These are phyloP conservation scores for Sebastolobus alascanus DNA, from an alignment of 2,797 vertebrate species.

Conservation along the genomic window DNA sequence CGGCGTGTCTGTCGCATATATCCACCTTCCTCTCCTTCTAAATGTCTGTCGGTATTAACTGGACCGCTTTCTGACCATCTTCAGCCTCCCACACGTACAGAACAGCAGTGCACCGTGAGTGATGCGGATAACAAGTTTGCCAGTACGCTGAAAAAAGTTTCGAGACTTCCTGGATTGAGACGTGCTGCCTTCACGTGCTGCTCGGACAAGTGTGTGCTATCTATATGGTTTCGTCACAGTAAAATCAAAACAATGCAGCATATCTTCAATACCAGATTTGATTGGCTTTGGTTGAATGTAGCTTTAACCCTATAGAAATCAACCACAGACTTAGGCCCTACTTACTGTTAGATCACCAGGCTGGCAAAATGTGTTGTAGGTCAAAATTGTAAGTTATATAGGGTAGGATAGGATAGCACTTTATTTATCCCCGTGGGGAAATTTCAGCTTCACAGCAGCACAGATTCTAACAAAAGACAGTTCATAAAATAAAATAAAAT, in stretches of 20 bases:
- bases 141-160: conserved; percentile 75
- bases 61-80: conserved; percentile 41
- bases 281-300: too few relatives aligned
- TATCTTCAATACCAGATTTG: too few relatives aligned
- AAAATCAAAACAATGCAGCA: background rate
- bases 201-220: conserved; percentile 2
- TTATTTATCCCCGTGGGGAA: too few relatives aligned
- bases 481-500: too few relatives aligned
- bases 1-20: conserved; percentile 13
- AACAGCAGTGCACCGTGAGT: background rate
- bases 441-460: too few relatives aligned
- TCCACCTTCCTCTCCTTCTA: conserved; percentile 7
- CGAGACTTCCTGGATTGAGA: conserved; percentile 75
- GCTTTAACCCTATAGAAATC: background rate
- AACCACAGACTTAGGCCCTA: background rate
- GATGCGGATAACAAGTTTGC: conserved; percentile 60
- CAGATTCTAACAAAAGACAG: too few relatives aligned
- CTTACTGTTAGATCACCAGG: background rate
- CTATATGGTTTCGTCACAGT: fast-evolving
- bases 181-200: conserved; percentile 59
- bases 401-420: too few relatives aligned
- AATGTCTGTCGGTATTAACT: background rate
- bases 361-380: too few relatives aligned
- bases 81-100: conserved; percentile 12
- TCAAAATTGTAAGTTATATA: background rate